Evolutionary conservation across 2,888 invertebrate species (phyloP).

Genomic region (Epirrita christyi): DNA sequence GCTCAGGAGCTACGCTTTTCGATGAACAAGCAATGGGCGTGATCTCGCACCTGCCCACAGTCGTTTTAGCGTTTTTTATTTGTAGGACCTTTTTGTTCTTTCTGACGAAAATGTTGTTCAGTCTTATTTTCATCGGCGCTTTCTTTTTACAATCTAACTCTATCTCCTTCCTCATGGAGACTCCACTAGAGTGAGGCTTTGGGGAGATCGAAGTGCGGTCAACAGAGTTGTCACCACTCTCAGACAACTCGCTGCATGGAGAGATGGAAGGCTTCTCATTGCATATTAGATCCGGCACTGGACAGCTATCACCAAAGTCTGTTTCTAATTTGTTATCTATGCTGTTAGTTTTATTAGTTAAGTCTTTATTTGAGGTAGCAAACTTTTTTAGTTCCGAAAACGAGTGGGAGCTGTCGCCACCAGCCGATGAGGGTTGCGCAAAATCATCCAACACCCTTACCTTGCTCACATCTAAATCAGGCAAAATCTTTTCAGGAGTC

Average conservation of each 20-base stretch:
- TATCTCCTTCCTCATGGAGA: conserved; percentile 7
- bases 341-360: conserved; percentile 53
- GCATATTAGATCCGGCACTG: conserved; percentile 79
- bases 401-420: conserved; percentile 62
- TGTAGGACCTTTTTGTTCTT: conserved; percentile 77
- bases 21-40: conserved; percentile 64
- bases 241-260: conserved; percentile 79
- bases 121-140: conserved; percentile 58
- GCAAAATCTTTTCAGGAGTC: conserved; percentile 71
- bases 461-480: conserved; percentile 73
- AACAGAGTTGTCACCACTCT: conserved; percentile 72
- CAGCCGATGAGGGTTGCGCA: conserved; percentile 57
- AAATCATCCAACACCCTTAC: conserved; percentile 54
- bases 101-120: conserved; percentile 76
- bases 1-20: conserved; percentile 57
- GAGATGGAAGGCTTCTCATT: conserved; percentile 82
- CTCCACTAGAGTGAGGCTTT: conserved; percentile 48
- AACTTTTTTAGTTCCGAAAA: conserved; percentile 79
- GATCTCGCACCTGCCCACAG: conserved; percentile 41
- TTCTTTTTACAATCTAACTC: conserved; percentile 49
- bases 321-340: conserved; percentile 67
- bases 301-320: conserved; percentile 75
- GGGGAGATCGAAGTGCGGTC: conserved; percentile 61
- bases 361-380: conserved; percentile 63
- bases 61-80: conserved; percentile 69